Percentiles rank a stretch among this genome's conserved stretches.
Evolutionary conservation across 2,888 invertebrate species (phyloP).

Genomic region (Buathra laborator): DNA sequence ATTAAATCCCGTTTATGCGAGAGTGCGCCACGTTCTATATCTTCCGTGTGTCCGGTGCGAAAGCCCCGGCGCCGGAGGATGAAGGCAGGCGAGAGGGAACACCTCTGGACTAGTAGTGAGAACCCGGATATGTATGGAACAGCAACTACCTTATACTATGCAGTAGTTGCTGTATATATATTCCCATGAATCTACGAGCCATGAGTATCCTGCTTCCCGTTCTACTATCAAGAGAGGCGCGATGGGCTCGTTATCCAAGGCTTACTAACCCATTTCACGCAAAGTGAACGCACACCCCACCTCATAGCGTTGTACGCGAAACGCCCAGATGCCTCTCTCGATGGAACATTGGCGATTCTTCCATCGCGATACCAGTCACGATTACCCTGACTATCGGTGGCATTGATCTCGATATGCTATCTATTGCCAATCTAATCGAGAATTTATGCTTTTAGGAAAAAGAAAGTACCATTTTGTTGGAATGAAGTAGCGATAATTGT

Average conservation of each 20-base stretch:
- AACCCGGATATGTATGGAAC: not conserved
- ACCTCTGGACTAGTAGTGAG: slow-evolving; percentile 6
- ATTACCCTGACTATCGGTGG: slow-evolving; percentile 23
- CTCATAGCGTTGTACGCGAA: slow-evolving; percentile 13
- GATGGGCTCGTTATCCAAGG: slow-evolving; percentile 68
- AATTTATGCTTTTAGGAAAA: slow-evolving; percentile 6
- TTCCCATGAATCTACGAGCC: slow-evolving; percentile 56
- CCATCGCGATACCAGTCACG: slow-evolving; percentile 7
- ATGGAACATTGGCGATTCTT: slow-evolving; percentile 3
- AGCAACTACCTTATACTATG: slow-evolving; percentile 23
- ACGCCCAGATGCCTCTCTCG: slow-evolving; percentile 32
- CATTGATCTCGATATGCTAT: slow-evolving; percentile 16
- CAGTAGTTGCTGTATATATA: not conserved
- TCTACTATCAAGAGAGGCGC: slow-evolving; percentile 52
- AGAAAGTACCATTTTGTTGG: slow-evolving; percentile 22
- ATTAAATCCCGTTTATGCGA: slow-evolving; percentile 71
- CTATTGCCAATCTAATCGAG: slow-evolving; percentile 54
- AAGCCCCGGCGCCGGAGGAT: slow-evolving; percentile 54
- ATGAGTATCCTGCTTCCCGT: slow-evolving; percentile 41
- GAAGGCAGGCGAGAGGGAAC: slow-evolving; percentile 38
- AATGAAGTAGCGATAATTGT: not conserved
- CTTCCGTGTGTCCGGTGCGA: slow-evolving; percentile 55
- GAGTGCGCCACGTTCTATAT: slow-evolving; percentile 57
- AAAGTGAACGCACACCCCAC: slow-evolving; percentile 59
- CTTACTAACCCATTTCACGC: slow-evolving; percentile 71